phyloP scores from a whole-genome alignment of 2,888 invertebrate species.

The Acleris sparsana region DNA sequence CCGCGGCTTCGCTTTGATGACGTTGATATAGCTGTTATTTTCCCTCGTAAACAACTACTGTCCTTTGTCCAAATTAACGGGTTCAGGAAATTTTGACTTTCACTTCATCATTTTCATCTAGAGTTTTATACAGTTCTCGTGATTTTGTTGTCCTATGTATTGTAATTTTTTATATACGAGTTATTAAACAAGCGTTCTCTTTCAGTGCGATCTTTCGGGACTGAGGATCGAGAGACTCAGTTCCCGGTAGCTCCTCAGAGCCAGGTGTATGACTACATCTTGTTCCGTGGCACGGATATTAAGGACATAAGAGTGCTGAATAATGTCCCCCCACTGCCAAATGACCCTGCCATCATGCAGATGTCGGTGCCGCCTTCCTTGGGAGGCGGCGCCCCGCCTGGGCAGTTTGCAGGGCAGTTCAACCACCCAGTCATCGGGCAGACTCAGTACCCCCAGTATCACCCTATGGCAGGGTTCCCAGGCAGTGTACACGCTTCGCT shows the following conservation, averaged over 20 bases:
- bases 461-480: slow-evolving; percentile 81
- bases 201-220: slow-evolving; percentile 98
- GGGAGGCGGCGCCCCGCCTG: slow-evolving; percentile 84
- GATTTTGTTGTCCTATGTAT: too few relatives aligned
- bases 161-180: too few relatives aligned
- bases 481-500: slow-evolving; percentile 73
- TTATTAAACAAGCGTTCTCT: slow-evolving; percentile 44
- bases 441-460: slow-evolving; percentile 75
- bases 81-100: slow-evolving; percentile 13
- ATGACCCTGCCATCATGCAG: slow-evolving; percentile 99
- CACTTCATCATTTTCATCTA: not conserved
- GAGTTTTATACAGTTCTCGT: not conserved
- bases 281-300: slow-evolving; percentile 99
- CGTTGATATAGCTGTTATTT: slow-evolving; percentile 62
- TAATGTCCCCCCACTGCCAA: slow-evolving; percentile 92
- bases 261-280: slow-evolving; percentile 99
- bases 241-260: slow-evolving; percentile 98
- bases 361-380: slow-evolving; percentile 90
- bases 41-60: slow-evolving; percentile 50
- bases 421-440: slow-evolving; percentile 88
- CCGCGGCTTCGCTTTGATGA: slow-evolving; percentile 76
- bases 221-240: slow-evolving; percentile 98
- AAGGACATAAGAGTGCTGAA: slow-evolving; percentile 99
- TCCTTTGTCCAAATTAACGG: slow-evolving; percentile 29
- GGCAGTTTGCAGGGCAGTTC: slow-evolving; percentile 86